phyloP scores from a whole-genome alignment of 2,888 invertebrate species.

The Callinectes sapidus region DNA sequence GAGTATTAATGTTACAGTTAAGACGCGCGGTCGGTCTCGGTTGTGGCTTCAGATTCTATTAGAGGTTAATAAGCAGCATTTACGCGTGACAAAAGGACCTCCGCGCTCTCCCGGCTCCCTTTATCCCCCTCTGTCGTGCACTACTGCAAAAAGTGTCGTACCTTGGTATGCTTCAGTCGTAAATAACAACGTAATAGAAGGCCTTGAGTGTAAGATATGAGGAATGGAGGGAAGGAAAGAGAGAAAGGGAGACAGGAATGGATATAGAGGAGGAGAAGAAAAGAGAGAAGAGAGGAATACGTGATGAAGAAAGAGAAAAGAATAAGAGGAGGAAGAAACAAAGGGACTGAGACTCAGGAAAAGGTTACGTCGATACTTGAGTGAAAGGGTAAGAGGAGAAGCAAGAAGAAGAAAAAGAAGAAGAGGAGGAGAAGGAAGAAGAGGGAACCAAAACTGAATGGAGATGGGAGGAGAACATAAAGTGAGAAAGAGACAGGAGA shows the following conservation, averaged over 20 bases:
- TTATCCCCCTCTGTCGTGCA: neutral
- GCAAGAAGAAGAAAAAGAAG: neutral
- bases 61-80: neutral
- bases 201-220: neutral
- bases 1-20: neutral
- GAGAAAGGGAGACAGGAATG: neutral
- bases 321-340: conserved; percentile 18
- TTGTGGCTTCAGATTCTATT: neutral
- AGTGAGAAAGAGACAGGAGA: neutral
- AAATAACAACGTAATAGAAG: neutral
- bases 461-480: neutral
- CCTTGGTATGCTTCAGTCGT: neutral
- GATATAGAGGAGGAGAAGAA: neutral
- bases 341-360: neutral
- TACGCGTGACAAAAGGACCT: neutral
- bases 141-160: neutral
- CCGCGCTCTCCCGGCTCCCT: neutral
- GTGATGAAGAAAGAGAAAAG: neutral
- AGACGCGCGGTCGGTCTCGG: neutral
- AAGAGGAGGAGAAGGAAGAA: too few species aligned
- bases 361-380: neutral
- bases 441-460: neutral
- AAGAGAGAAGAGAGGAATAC: neutral
- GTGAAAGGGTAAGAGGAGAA: neutral
- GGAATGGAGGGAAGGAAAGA: neutral